phyloP scores from a whole-genome alignment of 2,797 vertebrate species.

The Diplodus sargus region DNA sequence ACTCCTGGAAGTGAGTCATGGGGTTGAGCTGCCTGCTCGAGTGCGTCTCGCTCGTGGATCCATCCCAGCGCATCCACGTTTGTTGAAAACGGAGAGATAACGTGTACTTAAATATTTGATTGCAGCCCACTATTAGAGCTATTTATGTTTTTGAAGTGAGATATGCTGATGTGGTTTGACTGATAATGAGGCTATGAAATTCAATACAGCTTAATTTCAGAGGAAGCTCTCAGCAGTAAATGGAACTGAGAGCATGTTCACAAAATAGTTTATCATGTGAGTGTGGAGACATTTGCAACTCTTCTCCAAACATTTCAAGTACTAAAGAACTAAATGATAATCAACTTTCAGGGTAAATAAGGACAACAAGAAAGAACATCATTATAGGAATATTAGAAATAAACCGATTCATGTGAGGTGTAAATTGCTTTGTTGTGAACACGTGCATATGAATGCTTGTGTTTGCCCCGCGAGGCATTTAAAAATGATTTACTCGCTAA shows the following conservation, averaged over 20 bases:
- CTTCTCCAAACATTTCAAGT: not conserved
- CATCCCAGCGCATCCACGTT: conserved; percentile 1
- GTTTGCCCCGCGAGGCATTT: not conserved
- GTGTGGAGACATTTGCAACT: not conserved
- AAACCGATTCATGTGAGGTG: not conserved
- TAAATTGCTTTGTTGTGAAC: not conserved
- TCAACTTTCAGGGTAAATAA: not conserved
- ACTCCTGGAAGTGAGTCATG: conserved; percentile 46
- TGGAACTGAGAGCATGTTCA: conserved; percentile 7
- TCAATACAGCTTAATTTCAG: not conserved
- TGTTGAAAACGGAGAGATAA: conserved; percentile 20
- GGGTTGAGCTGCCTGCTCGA: conserved; percentile 2
- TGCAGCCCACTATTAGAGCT: not conserved
- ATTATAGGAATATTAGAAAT: not conserved
- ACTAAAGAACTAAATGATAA: not conserved
- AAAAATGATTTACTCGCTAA: not conserved
- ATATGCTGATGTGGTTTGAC: not conserved
- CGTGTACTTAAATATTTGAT: conserved; percentile 27
- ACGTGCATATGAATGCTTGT: not conserved
- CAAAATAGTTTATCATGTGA: not conserved
- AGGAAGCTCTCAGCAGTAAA: conserved; percentile 15
- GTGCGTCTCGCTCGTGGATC: conserved; percentile 2
- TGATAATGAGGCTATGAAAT: conserved; percentile 21
- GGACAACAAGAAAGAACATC: not conserved
- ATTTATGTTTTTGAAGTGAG: conserved; percentile 19